phyloP scores from a whole-genome alignment of 2,113 vertebrate species.

The Amazona guildingii region DNA sequence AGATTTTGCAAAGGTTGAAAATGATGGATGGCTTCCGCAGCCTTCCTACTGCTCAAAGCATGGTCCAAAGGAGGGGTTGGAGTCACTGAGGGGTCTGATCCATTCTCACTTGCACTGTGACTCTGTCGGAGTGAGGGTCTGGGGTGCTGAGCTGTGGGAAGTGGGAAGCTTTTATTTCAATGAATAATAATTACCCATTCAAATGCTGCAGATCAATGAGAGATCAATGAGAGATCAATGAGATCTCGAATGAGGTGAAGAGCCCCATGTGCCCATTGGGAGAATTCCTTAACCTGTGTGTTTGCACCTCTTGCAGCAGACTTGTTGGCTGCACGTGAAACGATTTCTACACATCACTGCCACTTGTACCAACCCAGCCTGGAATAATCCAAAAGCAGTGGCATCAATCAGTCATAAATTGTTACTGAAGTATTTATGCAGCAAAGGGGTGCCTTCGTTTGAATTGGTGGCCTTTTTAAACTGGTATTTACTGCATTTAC shows the following conservation, averaged over 20 bases:
- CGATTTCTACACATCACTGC: background rate
- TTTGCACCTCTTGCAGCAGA: background rate
- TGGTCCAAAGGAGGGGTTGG: background rate
- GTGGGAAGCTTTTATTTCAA: background rate
- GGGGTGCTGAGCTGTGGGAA: background rate
- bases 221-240: background rate
- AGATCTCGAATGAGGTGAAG: background rate
- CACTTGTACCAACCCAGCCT: background rate
- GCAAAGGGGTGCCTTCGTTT: background rate
- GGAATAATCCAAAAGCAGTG: conserved; percentile 1
- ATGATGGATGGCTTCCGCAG: background rate
- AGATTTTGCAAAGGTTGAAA: background rate
- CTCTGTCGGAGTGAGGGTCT: background rate
- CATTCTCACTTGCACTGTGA: accelerated
- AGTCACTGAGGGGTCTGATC: background rate
- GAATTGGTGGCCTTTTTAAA: background rate
- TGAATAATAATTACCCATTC: background rate
- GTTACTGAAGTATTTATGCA: background rate
- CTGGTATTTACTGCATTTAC: background rate
- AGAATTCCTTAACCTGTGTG: background rate
- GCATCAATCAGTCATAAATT: conserved; percentile 14
- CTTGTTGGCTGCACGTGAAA: background rate
- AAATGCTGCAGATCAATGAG: background rate
- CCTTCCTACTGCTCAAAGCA: background rate
- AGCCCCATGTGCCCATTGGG: accelerated